Conservation (phyloP, 64 coral and sea anemone species). For the Catalaphyllia jardinei region DNA sequence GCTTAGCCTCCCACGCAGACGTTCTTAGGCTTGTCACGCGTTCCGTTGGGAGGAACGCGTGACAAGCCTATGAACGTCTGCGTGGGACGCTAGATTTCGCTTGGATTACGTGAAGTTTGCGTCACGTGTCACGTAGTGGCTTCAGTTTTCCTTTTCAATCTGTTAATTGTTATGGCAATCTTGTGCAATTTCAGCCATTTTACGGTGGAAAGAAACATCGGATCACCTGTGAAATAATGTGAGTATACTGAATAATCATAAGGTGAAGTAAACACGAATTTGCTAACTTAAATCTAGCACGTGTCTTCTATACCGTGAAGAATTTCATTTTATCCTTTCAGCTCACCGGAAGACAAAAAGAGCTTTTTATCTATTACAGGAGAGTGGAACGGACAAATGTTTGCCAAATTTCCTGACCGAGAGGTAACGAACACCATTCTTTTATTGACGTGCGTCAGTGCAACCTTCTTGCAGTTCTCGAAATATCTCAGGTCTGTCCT, state of each 20-base stretch:
- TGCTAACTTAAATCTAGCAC: too few relatives aligned
- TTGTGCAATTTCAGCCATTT: slow-evolving; percentile 77
- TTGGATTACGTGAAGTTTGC: too few relatives aligned
- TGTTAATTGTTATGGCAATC: neutral
- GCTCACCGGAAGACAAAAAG: slow-evolving; percentile 88
- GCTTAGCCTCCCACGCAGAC: neutral
- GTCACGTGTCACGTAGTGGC: too few relatives aligned
- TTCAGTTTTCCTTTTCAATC: neutral
- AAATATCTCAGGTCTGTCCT: too few relatives aligned
- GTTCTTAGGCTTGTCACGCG: too few relatives aligned
- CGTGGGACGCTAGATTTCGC: neutral
- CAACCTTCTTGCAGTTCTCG: too few relatives aligned
- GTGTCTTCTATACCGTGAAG: too few relatives aligned
- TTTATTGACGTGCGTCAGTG: too few relatives aligned
- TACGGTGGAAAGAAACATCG: slow-evolving; percentile 97
- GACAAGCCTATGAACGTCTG: too few relatives aligned
- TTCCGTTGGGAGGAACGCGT: too few relatives aligned
- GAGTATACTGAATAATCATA: slow-evolving; percentile 48
- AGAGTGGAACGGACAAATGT: slow-evolving; percentile 97
- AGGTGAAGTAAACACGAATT: too few relatives aligned
- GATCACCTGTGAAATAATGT: slow-evolving; percentile 81
- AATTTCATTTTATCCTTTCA: slow-evolving; percentile 2
- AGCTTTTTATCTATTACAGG: slow-evolving; percentile 81
- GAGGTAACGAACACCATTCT: slow-evolving; percentile 34
- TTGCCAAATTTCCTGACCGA: slow-evolving; percentile 73